Base-by-base conservation (phyloP, 1,140 invertebrate species). In the Radopholus similis region DNA sequence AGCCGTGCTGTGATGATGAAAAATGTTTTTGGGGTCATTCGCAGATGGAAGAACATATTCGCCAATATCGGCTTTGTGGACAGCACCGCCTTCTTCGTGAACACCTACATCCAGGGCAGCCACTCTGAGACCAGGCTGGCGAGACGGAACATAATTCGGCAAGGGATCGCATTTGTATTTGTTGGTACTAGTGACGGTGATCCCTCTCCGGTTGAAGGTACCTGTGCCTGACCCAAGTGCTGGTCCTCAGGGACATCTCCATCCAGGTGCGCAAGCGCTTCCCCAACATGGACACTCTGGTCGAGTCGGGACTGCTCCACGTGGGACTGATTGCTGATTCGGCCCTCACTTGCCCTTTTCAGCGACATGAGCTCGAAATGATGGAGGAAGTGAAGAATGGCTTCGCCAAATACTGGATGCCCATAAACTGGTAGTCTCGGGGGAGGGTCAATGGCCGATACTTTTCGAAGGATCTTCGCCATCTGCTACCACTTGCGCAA, bases 211-310 rank as follows among this genome's bases (percentile, higher is more conserved):
- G 15, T 60, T 60, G 47, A 62, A 62, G 59, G 32, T 90, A 89
- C 76, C 82, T 89, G 56, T 89, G 88, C 74, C 83, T 89, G 15
- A 86, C 87, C 15, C 82, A 88, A 30, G 87, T 89, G 66, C 84
- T 89, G 32, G 87, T 89, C 6, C 82, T 89, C 38, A 87, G 88
- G 1, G 90, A 90, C 83, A 89, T 94, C 58, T 92, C 91, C 56
- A 90, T 91, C 0, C 86, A 89, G 9, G 91, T 93, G 0, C 93
- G 93, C 82, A 93, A 93, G 77, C 87, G 92, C 15, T 95, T 66
- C 13, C 64, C 64, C 0, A 91, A 89, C 0, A 83, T 91, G 21
- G 89, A 93, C 44, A 90, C 92, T 82, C 87, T 94, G 23, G 89
- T 92, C 1, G 90, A 93, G 70, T 88, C 90, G 23, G 89, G 89